Percentiles rank a stretch among this genome's conserved stretches.
Conservation (phyloP, 2,113 vertebrate genomes). For the Nyctibius bracteatus region DNA sequence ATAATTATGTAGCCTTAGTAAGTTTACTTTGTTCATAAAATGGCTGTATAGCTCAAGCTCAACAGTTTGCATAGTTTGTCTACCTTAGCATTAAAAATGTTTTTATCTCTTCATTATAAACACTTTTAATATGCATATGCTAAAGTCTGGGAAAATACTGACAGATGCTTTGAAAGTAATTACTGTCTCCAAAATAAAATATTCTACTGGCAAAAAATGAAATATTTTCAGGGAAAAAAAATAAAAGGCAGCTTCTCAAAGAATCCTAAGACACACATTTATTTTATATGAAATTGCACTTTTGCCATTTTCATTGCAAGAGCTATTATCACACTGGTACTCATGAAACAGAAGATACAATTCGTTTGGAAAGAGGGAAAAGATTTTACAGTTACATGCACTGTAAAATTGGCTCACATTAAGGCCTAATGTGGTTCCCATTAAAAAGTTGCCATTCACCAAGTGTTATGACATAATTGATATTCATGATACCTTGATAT, state of each 20-base stretch:
- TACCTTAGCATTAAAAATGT: background rate
- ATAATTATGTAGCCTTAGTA: background rate
- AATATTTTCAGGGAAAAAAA: background rate
- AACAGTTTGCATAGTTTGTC: background rate
- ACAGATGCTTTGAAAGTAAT: background rate
- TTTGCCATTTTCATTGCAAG: background rate
- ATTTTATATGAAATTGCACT: background rate
- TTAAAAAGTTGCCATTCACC: slow-evolving; percentile 41
- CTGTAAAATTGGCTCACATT: slow-evolving; percentile 22
- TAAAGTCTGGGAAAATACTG: background rate
- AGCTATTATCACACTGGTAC: background rate
- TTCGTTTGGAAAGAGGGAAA: slow-evolving; percentile 11
- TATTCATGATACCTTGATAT: background rate
- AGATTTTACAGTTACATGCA: slow-evolving; percentile 26
- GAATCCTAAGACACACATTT: background rate
- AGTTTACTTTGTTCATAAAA: background rate
- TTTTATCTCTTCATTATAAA: background rate
- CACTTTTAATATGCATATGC: background rate
- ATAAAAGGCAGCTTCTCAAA: background rate
- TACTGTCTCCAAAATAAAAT: background rate
- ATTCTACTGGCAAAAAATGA: background rate
- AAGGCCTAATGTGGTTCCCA: slow-evolving; percentile 6
- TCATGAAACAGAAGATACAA: background rate
- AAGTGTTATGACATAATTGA: slow-evolving; percentile 10
- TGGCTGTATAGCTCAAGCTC: background rate